Base-by-base conservation (phyloP, 2,888 invertebrate species). In the Drosophila greeni region DNA sequence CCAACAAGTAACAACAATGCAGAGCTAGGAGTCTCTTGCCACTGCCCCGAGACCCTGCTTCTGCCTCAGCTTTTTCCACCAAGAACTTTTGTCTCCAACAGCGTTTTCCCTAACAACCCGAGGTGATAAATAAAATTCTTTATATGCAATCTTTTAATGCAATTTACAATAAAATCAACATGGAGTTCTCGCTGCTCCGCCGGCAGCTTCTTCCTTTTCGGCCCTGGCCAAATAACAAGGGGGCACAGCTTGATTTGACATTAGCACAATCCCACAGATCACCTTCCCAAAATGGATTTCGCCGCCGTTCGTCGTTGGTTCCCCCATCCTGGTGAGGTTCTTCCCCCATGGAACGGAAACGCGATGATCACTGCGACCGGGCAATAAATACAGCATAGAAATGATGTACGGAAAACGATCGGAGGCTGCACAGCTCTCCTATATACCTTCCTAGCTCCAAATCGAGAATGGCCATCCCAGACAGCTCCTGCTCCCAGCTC, bases 191-290 rank as follows among this genome's bases (percentile, higher is more conserved):
- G n/a, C n/a, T n/a, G n/a, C n/a, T n/a, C 45, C 37, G 51, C 45
- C 66, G 34, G 64, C 74, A 62, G 62, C 66, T 68, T 69, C 60
- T 64, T 62, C 66, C 66, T 66, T 70, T 70, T 62, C 57, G 66
- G 61, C 60, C 61, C 70, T 66, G 34, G 51, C 67, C 82, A 82
- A 82, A 81, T 82, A 82, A 82, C 83, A 82, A 83, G 81, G 78
- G 81, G 82, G 82, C 86, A 86, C 86, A 86, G 86, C 86, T 86
- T 86, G 86, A 86, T 85, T 86, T 86, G 86, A 86, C 86, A 85
- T 86, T 85, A 85, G 84, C 85, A 85, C 85, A 86, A 86, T 85
- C 85, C 85, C 86, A 85, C 85, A 82, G 76, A 76, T 82, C 80
- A 82, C 85, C 84, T 85, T 78, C 85, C 83, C 82, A 82, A 85